These are phyloP conservation scores for Loriculus beryllinus DNA, from an alignment of 2,797 vertebrate genomes.

Conservation along the genomic window DNA sequence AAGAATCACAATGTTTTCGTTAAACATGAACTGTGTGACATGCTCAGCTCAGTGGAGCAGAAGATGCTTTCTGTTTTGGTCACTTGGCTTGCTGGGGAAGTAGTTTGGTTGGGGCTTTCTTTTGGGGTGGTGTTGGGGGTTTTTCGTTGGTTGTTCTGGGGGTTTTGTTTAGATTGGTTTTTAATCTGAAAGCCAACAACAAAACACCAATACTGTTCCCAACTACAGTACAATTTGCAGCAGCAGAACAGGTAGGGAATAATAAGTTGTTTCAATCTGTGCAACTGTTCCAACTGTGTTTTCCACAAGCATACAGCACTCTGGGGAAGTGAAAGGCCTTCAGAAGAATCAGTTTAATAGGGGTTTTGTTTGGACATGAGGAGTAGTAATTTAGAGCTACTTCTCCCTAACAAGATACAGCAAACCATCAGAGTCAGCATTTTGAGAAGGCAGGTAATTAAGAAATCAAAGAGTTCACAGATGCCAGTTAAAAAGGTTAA, in stretches of 20 bases:
- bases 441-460: background rate
- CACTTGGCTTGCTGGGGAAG: background rate
- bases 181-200: background rate
- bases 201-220: background rate
- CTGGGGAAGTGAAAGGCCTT: background rate
- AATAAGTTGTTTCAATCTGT: background rate
- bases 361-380: background rate
- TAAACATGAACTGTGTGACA: background rate
- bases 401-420: background rate
- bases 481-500: background rate
- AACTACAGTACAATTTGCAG: background rate
- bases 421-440: background rate
- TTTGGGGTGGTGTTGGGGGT: rapidly evolving
- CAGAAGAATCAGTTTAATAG: background rate
- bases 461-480: background rate
- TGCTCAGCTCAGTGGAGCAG: background rate
- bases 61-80: background rate
- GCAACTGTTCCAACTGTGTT: background rate
- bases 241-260: background rate
- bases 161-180: background rate
- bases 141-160: background rate
- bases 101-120: background rate
- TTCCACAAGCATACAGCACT: background rate
- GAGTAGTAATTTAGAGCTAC: background rate
- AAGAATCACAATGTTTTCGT: background rate